Base-by-base conservation (phyloP, 2,797 vertebrate species). In the Semaprochilodus insignis region DNA sequence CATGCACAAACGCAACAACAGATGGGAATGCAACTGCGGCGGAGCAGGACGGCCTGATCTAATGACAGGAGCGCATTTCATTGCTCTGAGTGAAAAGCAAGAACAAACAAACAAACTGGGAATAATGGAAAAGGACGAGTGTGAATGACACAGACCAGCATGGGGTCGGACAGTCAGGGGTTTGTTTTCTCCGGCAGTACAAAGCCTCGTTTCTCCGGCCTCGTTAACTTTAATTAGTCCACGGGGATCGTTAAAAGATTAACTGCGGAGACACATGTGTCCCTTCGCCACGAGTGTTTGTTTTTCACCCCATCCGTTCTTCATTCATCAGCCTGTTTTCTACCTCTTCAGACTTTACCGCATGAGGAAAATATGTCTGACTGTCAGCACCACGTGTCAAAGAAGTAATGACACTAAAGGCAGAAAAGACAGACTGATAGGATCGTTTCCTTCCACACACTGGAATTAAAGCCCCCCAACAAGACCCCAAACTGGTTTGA, bases 171-270 rank as follows among this genome's bases (percentile, higher is more conserved):
- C 23, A 17, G 59, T 34, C 10, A 25, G 17, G 25, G 63, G 25
- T 21, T 54, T 76, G 77, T 63, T 83, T 54, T 69, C 23, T 67
- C 60, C 57, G 62, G 36, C 71, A 52, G 21, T 13, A n/a, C 74
- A 77, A 77, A 81, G 52, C 69, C 40, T 31, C 31, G 31, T 31
- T 31, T 31, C 31, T 74, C 55, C 31, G 51, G 73, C 44, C 54
- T 66, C 65, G 31, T 66, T 73, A 76, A 77, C 65, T 77, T 78
- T 60, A 70, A 48, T 27, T 67, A 40, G 66, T 70, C n/a, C 73
- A 76, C 65, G 72, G 72, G 40, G 51, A 60, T 54, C 52, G 59
- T 77, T 74, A 82, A 55, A 57, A 31, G 78, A 77, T 81, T 84
- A 73, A 80, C 80, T 48, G 65, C 23, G 1, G 19, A 55, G 27